Conservation (phyloP, 2,888 invertebrate genomes). For the Campoplex capitator region DNA sequence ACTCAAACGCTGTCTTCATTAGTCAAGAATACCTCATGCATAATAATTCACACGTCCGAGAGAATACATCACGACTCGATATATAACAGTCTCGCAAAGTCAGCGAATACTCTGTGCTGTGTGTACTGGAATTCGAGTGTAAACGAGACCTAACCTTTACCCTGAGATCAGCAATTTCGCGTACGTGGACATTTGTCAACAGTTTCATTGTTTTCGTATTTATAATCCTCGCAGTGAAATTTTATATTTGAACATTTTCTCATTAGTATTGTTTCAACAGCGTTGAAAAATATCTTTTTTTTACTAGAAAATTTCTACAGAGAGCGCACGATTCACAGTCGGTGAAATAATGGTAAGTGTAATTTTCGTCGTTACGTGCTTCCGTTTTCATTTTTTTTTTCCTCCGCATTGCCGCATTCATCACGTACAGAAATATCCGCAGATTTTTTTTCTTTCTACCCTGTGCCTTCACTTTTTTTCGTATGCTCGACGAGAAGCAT, state of each 20-base stretch:
- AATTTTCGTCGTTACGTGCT: constrained; percentile 22
- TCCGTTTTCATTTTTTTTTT: not conserved
- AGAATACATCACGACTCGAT: not conserved
- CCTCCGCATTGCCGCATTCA: constrained; percentile 5
- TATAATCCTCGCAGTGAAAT: not conserved
- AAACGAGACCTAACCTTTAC: constrained; percentile 34
- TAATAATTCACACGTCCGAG: not conserved
- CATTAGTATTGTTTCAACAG: not conserved
- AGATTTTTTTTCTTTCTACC: constrained; percentile 15
- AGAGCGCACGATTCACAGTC: not conserved
- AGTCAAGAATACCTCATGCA: not conserved
- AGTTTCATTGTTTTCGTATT: constrained; percentile 17
- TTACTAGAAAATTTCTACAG: not conserved
- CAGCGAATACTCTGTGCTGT: constrained; percentile 27
- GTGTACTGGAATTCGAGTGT: constrained; percentile 27
- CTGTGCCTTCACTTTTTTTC: constrained; percentile 8
- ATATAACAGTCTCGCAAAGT: constrained; percentile 17
- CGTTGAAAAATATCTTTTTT: constrained; percentile 4
- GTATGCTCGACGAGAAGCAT: constrained; percentile 11
- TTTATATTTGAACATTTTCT: not conserved
- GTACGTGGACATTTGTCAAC: not conserved
- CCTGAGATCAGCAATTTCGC: not conserved
- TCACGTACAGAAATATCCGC: not conserved
- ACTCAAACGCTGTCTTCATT: not conserved
- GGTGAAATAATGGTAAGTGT: constrained; percentile 1